Evolutionary conservation across 2,888 invertebrate genomes (phyloP), one percentile per base, ranked within the genome.

Genomic region (Prosopocoilus inquinatus): DNA sequence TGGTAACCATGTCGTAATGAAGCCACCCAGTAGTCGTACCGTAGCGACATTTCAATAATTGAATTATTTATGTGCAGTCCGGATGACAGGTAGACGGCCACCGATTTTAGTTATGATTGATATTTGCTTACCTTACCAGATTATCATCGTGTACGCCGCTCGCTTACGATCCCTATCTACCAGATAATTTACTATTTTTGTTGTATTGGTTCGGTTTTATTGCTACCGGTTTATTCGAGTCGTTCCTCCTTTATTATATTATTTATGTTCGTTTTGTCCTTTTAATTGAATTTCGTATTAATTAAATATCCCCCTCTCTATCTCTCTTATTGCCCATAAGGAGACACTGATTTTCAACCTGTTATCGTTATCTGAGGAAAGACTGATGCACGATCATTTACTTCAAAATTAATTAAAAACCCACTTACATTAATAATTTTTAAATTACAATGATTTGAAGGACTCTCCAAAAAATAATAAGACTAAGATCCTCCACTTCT

Each of bases 21-120:
- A 75, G 71, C 75, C 75, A 75, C 75, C 75, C 75, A 74, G 61
- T 66, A 62, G 62, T 57, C 53, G 55, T 35, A 68, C 68, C 69
- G 70, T 71, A 71, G 67, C 68, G 68, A 67, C 67, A 73, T 73
- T 72, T 73, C 70, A 72, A 74, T 74, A 74, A 75, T 71, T 74
- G 74, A 75, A 75, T 75, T 75, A 74, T 75, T 74, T 75, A 75
- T 74, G 66, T 64, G 59, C 51, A 55, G 57, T 49, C 55, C 64
- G 44, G 53, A 53, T 53, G 67, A 65, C 66, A 64, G 64, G 64
- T 61, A 65, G 61, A 57, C 55, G 60, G 64, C 56, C 58, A 62
- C 63, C 63, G 65, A 61, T 63, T 66, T 58, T 64, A 62, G 66
- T 66, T 68, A 69, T 69, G 69, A 70, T 70, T 69, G 69, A 70